phyloP scores from a whole-genome alignment of 2,888 invertebrate species.

The Phyllotreta striolata region DNA sequence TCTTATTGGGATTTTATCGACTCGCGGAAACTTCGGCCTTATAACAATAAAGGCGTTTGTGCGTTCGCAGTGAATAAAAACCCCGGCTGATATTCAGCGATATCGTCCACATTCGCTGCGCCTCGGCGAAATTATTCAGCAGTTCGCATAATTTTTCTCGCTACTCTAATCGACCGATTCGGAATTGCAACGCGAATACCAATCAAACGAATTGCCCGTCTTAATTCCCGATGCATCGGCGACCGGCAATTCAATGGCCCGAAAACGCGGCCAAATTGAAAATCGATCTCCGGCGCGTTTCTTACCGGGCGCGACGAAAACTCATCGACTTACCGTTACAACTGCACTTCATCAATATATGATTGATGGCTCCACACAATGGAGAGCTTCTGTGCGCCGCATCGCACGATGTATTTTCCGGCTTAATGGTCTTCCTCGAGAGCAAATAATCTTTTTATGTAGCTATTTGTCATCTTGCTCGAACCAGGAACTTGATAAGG shows the following conservation, averaged over 20 bases:
- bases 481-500: no score
- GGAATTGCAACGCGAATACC: constrained; percentile 8
- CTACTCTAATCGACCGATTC: constrained; percentile 1
- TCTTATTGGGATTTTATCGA: constrained; percentile 26
- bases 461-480: no score
- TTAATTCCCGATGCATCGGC: constrained; percentile 15
- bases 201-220: constrained; percentile 5
- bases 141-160: neutral
- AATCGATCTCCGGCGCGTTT: constrained; percentile 4
- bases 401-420: no score
- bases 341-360: neutral
- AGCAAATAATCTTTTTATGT: no score
- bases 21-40: constrained; percentile 4
- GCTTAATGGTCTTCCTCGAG: no score
- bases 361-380: no score
- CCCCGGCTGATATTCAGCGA: no score
- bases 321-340: neutral
- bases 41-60: no score
- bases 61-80: no score
- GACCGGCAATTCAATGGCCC: constrained; percentile 7
- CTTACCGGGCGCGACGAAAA: neutral
- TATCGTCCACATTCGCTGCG: no score
- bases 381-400: no score
- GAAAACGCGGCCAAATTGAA: constrained; percentile 7
- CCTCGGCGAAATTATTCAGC: neutral